Conservation (phyloP, 2,113 vertebrate genomes). For the Sturnus vulgaris region DNA sequence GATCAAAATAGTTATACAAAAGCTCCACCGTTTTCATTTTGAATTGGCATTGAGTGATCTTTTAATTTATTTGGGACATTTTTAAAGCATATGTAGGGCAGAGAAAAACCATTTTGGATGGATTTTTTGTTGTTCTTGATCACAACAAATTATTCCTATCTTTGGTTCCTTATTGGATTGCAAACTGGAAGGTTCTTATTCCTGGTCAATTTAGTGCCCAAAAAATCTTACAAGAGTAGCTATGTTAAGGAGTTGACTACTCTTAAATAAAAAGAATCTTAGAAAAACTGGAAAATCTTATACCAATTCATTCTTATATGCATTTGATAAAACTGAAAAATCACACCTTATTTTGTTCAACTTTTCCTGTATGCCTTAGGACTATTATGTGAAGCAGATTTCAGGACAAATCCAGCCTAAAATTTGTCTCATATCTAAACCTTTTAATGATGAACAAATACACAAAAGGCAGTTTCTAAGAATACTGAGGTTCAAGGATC, state of each 20-base stretch:
- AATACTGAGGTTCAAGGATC: neutral
- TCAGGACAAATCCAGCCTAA: neutral
- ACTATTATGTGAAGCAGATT: neutral
- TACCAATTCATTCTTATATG: neutral
- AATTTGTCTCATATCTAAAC: neutral
- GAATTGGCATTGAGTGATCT: neutral
- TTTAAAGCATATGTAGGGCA: neutral
- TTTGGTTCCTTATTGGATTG: neutral
- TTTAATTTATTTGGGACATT: neutral
- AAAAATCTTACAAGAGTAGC: neutral
- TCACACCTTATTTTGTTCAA: neutral
- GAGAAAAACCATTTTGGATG: neutral
- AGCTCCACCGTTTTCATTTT: neutral
- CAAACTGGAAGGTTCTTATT: neutral
- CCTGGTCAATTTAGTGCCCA: neutral
- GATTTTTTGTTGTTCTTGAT: neutral
- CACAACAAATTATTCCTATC: neutral
- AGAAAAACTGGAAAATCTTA: neutral
- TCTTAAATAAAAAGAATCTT: neutral
- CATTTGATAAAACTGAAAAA: neutral
- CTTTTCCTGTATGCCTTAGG: neutral
- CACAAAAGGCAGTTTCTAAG: neutral
- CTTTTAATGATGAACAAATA: neutral
- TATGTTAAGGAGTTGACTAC: neutral
- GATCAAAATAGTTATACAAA: neutral